Evolutionary conservation across 2,888 invertebrate genomes (phyloP), one percentile per base, ranked within the genome.

Genomic region (Aproaerema taeniolella): DNA sequence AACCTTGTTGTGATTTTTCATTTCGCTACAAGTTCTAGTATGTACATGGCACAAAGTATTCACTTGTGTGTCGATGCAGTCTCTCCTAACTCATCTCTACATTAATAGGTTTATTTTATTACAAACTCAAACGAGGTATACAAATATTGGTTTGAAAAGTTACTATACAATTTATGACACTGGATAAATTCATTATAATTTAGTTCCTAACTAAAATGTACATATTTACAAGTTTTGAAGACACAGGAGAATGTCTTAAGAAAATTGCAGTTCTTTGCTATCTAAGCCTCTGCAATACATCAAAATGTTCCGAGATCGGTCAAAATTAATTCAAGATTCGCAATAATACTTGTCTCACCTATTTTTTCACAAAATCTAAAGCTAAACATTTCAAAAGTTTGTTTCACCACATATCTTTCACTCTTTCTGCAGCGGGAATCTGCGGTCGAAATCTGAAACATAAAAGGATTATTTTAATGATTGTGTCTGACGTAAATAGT

Each of bases 321-420:
- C 42, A 41, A 42, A 39, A 38, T 31, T n/a, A n/a, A n/a, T n/a
- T n/a, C 12, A 29, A 29, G 37, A 24, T 36, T 28, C 16, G 31
- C 39, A 45, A 41, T 45, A 45, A 39, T 41, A 41, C 36, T 42
- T 33, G 38, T 31, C 28, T 37, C 17, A 11, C n/a, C 17, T 24
- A 33, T 16, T 29, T 10, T 5, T 41, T 32, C 10, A 55, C 37
- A 33, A 47, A 48, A 46, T 49, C 41, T 42, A 45, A n/a, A n/a
- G n/a, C n/a, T n/a, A n/a, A n/a, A n/a, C n/a, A n/a, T n/a, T n/a
- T n/a, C n/a, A n/a, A n/a, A n/a, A n/a, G n/a, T n/a, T n/a, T n/a
- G n/a, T n/a, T 52, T 87, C 75, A 89, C 89, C 89, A 89, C 88
- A 89, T 88, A 43, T 88, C 88, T 55, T 88, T 88, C 14, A 88